Evolutionary conservation across 2,113 vertebrate species (phyloP).

Genomic region (Indicator indicator): DNA sequence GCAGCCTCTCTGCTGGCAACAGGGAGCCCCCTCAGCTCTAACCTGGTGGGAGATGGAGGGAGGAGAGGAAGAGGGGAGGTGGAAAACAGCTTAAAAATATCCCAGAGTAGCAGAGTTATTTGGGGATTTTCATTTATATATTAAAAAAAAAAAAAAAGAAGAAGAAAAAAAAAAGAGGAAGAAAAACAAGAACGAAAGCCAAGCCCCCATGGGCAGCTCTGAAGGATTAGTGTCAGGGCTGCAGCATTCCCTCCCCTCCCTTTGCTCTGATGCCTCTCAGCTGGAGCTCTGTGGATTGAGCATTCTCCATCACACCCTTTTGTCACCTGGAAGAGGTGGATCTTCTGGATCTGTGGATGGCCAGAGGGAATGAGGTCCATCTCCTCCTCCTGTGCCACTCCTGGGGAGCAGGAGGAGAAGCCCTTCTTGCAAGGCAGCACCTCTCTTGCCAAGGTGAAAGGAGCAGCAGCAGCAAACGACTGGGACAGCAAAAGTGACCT

Average conservation of each 20-base stretch:
- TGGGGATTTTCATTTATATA: neutral
- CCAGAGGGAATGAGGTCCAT: neutral
- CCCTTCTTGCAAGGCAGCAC: neutral
- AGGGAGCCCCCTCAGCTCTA: neutral
- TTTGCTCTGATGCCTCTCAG: neutral
- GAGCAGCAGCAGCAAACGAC: neutral
- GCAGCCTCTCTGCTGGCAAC: neutral
- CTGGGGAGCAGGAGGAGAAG: no score
- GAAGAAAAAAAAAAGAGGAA: neutral
- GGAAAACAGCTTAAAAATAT: slow-evolving; percentile 44
- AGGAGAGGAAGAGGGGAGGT: neutral
- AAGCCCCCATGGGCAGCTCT: neutral
- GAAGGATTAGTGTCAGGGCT: neutral
- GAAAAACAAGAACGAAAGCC: neutral
- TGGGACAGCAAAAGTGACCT: neutral
- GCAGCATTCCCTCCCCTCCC: neutral
- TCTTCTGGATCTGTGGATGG: neutral
- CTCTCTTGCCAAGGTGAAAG: neutral
- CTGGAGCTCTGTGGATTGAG: neutral
- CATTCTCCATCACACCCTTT: neutral
- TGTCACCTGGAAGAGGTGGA: neutral
- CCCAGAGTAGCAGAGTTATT: slow-evolving; percentile 28
- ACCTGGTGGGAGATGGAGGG: neutral
- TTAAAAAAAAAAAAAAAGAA: neutral
- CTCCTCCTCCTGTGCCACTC: neutral